phyloP scores from a whole-genome alignment of 2,797 vertebrate species.

The Neosalanx taihuensis region DNA sequence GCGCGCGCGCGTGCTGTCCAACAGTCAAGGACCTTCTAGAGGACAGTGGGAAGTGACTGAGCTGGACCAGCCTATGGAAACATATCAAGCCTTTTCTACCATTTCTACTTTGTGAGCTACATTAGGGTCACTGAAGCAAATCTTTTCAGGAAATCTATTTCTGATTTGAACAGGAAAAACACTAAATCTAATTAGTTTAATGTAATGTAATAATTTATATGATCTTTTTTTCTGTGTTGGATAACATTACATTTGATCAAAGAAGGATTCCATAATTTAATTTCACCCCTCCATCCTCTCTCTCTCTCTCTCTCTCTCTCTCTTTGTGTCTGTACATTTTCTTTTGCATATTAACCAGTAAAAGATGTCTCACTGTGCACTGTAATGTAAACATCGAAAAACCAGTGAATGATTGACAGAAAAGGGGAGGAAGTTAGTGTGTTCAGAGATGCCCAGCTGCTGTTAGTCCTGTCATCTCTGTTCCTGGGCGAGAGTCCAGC shows the following conservation, averaged over 20 bases:
- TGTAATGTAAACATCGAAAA: too few species aligned
- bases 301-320: background rate
- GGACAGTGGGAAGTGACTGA: slow-evolving; percentile 15
- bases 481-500: slow-evolving; percentile 47
- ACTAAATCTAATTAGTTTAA: background rate
- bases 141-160: background rate
- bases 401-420: slow-evolving; percentile 6
- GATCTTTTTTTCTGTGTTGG: background rate
- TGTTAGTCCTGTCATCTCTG: slow-evolving; percentile 62
- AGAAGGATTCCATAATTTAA: background rate
- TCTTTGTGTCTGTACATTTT: background rate
- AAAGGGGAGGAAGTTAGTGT: slow-evolving; percentile 9
- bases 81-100: too few species aligned
- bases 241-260: background rate
- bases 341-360: too few species aligned
- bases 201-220: background rate
- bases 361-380: too few species aligned
- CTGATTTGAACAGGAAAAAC: background rate
- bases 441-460: too few species aligned
- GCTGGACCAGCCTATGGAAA: background rate
- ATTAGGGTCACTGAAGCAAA: too few species aligned
- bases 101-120: slow-evolving; percentile 1
- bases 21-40: slow-evolving; percentile 35
- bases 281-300: background rate
- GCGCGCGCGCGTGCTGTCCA: slow-evolving; percentile 10